Percentiles rank a stretch among this genome's conserved stretches.
Evolutionary conservation across 2,113 vertebrate genomes (phyloP).

Genomic region (Kryptolebias marmoratus): DNA sequence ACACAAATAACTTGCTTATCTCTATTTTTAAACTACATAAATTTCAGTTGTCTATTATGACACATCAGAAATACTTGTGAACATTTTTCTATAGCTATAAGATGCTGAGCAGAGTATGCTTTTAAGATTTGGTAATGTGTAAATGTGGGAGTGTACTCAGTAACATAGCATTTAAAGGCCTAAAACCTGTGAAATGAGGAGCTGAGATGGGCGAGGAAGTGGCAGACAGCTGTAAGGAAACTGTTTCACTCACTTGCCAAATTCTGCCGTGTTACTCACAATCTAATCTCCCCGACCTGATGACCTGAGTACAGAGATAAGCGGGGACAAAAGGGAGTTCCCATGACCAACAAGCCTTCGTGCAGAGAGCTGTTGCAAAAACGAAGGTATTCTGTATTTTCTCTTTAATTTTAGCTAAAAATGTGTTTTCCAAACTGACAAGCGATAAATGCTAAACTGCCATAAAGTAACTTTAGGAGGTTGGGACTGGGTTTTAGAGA

Average conservation of each 20-base stretch:
- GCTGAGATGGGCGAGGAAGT: slow-evolving; percentile 37
- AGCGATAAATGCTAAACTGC: neutral
- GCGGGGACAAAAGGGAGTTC: slow-evolving; percentile 46
- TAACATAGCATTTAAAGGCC: neutral
- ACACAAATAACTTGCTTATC: too few species aligned
- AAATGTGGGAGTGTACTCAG: neutral
- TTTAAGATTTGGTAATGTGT: too few species aligned
- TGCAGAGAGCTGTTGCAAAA: neutral
- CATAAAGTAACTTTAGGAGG: neutral
- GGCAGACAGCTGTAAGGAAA: slow-evolving; percentile 55
- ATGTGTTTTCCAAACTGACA: too few species aligned
- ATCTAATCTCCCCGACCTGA: slow-evolving; percentile 73
- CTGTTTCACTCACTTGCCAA: slow-evolving; percentile 63
- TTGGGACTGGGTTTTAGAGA: neutral
- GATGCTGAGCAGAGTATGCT: neutral
- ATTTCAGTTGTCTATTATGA: too few species aligned
- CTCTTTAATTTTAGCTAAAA: neutral
- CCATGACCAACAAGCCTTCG: slow-evolving; percentile 18
- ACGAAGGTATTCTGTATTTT: neutral
- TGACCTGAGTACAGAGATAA: slow-evolving; percentile 70
- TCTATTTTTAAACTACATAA: too few species aligned
- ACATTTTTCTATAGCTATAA: neutral
- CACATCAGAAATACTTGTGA: neutral
- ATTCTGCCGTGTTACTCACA: slow-evolving; percentile 59
- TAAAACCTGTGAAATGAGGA: neutral